Evolutionary conservation across 1,140 invertebrate species (phyloP).

Genomic region (Vanessa atalanta): DNA sequence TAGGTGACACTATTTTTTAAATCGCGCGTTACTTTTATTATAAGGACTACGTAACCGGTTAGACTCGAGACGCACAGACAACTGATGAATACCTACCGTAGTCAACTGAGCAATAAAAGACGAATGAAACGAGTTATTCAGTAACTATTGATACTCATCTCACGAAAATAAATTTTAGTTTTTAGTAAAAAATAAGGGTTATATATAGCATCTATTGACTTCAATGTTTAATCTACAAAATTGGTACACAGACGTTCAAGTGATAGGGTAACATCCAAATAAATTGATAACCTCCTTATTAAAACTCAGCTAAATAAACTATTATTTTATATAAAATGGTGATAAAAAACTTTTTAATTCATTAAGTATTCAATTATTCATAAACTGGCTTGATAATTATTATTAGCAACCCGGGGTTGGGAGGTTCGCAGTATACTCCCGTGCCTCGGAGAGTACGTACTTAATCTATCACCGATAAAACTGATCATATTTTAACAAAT

Average conservation of each 20-base stretch:
- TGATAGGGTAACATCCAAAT: not conserved
- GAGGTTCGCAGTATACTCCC: no score
- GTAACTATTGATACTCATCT: not conserved
- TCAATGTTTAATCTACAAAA: no score
- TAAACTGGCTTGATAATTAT: no score
- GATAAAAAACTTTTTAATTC: no score
- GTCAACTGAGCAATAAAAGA: constrained; percentile 27
- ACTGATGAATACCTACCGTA: not conserved
- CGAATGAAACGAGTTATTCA: constrained; percentile 15
- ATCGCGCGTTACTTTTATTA: not conserved
- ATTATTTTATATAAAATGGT: no score
- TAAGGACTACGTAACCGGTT: constrained; percentile 9
- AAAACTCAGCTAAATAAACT: not conserved
- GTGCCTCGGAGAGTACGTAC: no score
- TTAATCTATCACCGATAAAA: no score
- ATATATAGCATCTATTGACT: no score
- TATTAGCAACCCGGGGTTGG: no score
- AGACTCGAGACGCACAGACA: constrained; percentile 7
- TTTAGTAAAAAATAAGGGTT: no score
- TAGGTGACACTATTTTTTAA: constrained; percentile 1
- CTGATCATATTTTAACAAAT: no score
- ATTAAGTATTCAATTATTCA: no score
- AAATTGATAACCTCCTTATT: not conserved
- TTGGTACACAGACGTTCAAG: not conserved
- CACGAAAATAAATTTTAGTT: not conserved